Conservation (phyloP, 2,888 invertebrate species). For the Tipula confusa region DNA sequence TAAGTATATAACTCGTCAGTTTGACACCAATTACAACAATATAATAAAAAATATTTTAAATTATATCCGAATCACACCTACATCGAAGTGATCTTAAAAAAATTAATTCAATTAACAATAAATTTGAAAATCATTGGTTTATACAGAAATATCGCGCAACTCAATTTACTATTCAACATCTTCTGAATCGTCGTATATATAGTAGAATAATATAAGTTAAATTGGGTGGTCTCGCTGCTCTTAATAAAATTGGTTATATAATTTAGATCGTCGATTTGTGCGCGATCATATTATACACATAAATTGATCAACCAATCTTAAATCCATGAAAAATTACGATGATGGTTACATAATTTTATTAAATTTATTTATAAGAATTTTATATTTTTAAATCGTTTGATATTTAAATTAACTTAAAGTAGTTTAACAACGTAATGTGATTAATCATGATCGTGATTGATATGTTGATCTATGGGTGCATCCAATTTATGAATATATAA, state of each 20-base stretch:
- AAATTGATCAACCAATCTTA: neutral
- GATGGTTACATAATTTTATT: neutral
- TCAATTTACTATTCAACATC: slow-evolving; percentile 3
- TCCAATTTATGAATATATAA: neutral
- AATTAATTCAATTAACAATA: neutral
- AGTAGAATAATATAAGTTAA: neutral
- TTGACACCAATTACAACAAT: neutral
- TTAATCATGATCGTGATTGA: slow-evolving; percentile 20
- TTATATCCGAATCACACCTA: neutral
- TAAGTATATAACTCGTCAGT: neutral
- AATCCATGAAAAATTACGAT: slow-evolving; percentile 12
- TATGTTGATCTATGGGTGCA: slow-evolving; percentile 3
- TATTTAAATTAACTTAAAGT: neutral
- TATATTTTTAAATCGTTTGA: neutral
- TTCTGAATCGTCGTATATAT: neutral
- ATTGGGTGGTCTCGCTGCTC: neutral
- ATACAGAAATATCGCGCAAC: neutral
- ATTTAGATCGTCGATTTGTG: neutral
- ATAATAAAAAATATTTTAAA: neutral
- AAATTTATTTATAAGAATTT: too few species aligned
- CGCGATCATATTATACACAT: too few species aligned
- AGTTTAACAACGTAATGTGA: neutral
- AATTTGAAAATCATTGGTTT: neutral
- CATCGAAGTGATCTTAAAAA: neutral
- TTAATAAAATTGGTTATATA: neutral